Percentiles rank a stretch among this genome's conserved stretches.
These are phyloP conservation scores for Laticauda colubrina DNA, from an alignment of 2,113 vertebrate genomes.

Conservation along the genomic window DNA sequence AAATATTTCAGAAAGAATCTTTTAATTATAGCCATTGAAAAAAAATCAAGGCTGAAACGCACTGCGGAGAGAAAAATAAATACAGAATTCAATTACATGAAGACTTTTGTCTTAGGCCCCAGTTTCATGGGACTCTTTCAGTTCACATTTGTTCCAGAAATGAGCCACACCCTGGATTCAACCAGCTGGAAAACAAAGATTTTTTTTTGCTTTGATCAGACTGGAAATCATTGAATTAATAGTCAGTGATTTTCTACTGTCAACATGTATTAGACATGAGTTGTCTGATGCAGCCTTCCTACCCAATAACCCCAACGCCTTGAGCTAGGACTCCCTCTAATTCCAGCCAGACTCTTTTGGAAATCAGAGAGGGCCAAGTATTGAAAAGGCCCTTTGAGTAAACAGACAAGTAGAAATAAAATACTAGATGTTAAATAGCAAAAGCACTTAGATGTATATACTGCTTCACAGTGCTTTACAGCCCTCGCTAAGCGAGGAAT, in stretches of 20 bases:
- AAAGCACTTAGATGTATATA: background rate
- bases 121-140: constrained; percentile 45
- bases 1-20: background rate
- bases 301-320: background rate
- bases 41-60: background rate
- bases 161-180: constrained; percentile 59
- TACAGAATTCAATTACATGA: background rate
- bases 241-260: constrained; percentile 32
- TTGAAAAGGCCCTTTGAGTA: background rate
- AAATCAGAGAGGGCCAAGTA: background rate
- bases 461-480: background rate
- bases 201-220: constrained; percentile 41
- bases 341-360: background rate
- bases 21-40: background rate
- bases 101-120: constrained; percentile 49
- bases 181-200: constrained; percentile 49
- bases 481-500: too few relatives aligned
- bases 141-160: constrained; percentile 55
- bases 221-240: constrained; percentile 38
- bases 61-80: constrained; percentile 2
- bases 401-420: background rate
- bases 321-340: background rate
- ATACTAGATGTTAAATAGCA: background rate
- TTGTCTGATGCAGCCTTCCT: background rate
- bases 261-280: background rate